Percentiles rank a stretch among this genome's conserved stretches.
Conservation (phyloP, 2,797 vertebrate species). For the Varecia variegata region DNA sequence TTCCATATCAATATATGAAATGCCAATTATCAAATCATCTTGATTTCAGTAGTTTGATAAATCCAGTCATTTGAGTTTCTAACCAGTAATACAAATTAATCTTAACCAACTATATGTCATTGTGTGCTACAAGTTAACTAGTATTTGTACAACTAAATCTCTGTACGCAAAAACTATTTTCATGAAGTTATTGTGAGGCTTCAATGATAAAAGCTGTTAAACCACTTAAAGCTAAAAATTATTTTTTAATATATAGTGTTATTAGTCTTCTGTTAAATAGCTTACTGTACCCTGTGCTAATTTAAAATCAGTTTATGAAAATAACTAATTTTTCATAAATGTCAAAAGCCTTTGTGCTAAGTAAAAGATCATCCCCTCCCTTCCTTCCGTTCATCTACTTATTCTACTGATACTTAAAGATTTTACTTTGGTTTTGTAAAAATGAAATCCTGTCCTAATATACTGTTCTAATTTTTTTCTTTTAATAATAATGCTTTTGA, state of each 20-base stretch:
- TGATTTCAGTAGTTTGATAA: not conserved
- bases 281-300: not conserved
- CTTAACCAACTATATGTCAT: slow-evolving; percentile 8
- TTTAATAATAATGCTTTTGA: not conserved
- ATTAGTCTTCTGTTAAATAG: not conserved
- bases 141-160: not conserved
- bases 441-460: not conserved
- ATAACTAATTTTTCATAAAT: not conserved
- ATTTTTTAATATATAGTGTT: not conserved
- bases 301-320: slow-evolving; percentile 36
- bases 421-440: not conserved
- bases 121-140: not conserved
- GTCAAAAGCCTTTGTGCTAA: not conserved
- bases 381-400: not conserved
- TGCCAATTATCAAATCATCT: not conserved
- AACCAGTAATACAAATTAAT: not conserved
- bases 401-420: slow-evolving; percentile 33
- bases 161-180: not conserved
- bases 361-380: not conserved
- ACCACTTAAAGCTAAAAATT: not conserved
- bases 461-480: not conserved
- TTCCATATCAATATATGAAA: not conserved
- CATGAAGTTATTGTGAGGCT: not conserved
- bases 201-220: not conserved
- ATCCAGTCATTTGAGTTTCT: not conserved